Percentiles rank a stretch among this genome's conserved stretches.
Conservation (phyloP, 1,140 invertebrate genomes). For the Meteorus sp. region DNA sequence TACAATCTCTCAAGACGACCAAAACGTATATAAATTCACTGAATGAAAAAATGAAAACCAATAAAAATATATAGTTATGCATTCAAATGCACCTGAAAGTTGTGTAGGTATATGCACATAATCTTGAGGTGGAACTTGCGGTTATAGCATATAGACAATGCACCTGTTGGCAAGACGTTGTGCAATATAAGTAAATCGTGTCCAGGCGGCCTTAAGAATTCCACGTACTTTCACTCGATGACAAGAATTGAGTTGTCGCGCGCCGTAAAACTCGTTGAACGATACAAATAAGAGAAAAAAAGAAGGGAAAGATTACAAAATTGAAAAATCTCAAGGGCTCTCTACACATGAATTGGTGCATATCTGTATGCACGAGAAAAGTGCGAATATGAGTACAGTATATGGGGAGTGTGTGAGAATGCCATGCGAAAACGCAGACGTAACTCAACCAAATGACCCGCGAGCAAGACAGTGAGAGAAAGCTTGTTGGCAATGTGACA, state of each 20-base stretch:
- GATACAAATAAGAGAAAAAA: too few relatives aligned
- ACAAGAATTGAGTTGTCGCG: constrained; percentile 4
- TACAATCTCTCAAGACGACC: background rate
- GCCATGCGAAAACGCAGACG: too few relatives aligned
- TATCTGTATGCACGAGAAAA: too few relatives aligned
- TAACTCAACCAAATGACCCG: too few relatives aligned
- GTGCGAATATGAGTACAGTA: too few relatives aligned
- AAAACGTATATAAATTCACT: too few relatives aligned
- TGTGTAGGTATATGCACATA: constrained; percentile 5
- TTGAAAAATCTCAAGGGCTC: background rate
- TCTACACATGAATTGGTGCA: background rate
- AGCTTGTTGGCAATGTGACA: too few relatives aligned
- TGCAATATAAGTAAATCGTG: constrained; percentile 41
- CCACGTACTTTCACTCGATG: constrained; percentile 47
- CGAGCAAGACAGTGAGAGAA: too few relatives aligned
- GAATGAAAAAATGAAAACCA: too few relatives aligned
- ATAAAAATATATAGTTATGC: too few relatives aligned
- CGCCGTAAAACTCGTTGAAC: constrained; percentile 1
- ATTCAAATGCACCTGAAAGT: background rate
- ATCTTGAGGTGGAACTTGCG: background rate
- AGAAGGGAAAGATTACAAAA: too few relatives aligned
- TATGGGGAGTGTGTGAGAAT: too few relatives aligned
- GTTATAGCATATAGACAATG: constrained; percentile 35
- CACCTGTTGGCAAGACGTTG: constrained; percentile 49
- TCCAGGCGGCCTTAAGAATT: constrained; percentile 26